Percentiles rank a stretch among this genome's conserved stretches.
Evolutionary conservation across 2,888 invertebrate species (phyloP).

Genomic region (Parnassius mnemosyne): DNA sequence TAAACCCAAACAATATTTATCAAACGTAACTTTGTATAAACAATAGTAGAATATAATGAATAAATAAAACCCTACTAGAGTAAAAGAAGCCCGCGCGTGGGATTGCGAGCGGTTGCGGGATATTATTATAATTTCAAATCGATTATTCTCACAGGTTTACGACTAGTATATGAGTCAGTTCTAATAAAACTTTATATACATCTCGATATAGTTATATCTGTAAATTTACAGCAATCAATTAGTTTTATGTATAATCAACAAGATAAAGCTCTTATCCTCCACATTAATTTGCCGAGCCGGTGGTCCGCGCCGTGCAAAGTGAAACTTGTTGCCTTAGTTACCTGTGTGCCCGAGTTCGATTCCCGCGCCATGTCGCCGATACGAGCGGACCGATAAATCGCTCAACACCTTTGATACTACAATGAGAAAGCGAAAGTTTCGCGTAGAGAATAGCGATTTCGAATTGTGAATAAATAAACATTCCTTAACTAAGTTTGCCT

Average conservation of each 20-base stretch:
- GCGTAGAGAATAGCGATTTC: conserved; percentile 56
- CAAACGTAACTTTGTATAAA: too few species aligned
- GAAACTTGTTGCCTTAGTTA: conserved; percentile 55
- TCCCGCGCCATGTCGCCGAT: conserved; percentile 64
- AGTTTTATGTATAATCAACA: conserved; percentile 11
- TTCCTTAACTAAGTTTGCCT: neutral
- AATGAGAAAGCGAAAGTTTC: conserved; percentile 73
- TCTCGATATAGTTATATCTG: too few species aligned
- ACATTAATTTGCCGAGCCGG: conserved; percentile 27
- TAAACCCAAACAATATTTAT: too few species aligned
- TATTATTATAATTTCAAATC: neutral
- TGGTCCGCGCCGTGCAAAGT: conserved; percentile 32
- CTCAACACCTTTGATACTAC: conserved; percentile 68
- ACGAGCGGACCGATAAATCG: conserved; percentile 65
- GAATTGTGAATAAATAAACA: neutral
- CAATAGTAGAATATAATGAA: too few species aligned
- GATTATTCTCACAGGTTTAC: too few species aligned
- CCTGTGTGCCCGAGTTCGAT: conserved; percentile 52
- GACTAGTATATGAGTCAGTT: too few species aligned
- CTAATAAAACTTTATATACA: too few species aligned
- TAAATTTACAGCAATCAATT: conserved; percentile 9
- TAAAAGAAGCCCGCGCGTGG: too few species aligned
- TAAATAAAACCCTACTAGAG: too few species aligned
- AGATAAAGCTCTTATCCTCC: conserved; percentile 23
- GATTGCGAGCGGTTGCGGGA: neutral